phyloP scores from a whole-genome alignment of 2,113 vertebrate species.

The Oryzias woworae region DNA sequence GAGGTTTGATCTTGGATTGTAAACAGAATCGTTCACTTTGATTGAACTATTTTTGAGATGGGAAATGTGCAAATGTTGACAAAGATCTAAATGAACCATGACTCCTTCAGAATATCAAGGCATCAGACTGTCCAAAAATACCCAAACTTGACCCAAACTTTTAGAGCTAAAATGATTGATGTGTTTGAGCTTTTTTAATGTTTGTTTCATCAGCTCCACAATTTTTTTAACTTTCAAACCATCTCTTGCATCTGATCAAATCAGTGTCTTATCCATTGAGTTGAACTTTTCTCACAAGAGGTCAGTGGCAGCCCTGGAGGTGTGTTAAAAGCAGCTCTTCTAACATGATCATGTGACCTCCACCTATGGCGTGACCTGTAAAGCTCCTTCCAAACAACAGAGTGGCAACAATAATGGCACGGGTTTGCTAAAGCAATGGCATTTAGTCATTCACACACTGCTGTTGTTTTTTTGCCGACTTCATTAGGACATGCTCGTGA shows the following conservation, averaged over 20 bases:
- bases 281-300: no score
- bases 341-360: no score
- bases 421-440: no score
- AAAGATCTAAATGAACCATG: neutral
- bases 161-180: neutral
- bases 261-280: neutral
- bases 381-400: no score
- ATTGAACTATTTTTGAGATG: neutral
- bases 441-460: no score
- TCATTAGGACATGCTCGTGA: no score
- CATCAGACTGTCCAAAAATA: neutral
- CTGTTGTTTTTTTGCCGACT: no score
- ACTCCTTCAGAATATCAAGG: conserved; percentile 2
- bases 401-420: no score
- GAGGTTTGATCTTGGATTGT: conserved; percentile 11
- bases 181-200: neutral
- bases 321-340: no score
- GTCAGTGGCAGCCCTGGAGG: no score
- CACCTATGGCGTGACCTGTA: no score
- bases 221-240: neutral
- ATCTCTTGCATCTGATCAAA: neutral
- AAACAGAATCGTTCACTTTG: neutral
- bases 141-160: neutral
- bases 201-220: neutral
- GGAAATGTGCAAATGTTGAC: neutral